phyloP scores from a whole-genome alignment of 1,140 invertebrate genomes.

The Pseudomyrmex flavicornis region DNA sequence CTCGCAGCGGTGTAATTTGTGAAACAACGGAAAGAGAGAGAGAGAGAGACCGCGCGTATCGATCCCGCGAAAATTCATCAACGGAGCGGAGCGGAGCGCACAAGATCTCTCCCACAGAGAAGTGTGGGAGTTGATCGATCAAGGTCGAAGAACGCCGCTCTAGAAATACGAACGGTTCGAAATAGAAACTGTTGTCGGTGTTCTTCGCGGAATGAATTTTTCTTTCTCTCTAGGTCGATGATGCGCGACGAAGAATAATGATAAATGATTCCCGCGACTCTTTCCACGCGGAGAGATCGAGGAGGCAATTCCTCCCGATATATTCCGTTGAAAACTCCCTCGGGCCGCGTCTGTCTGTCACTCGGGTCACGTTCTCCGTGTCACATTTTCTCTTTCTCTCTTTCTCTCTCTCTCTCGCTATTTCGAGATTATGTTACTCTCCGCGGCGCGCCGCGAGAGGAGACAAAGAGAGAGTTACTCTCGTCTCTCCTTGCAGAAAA shows the following conservation, averaged over 20 bases:
- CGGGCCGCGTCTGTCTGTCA: not conserved
- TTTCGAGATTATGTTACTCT: constrained; percentile 9
- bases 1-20: not conserved
- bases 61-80: not conserved
- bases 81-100: not conserved
- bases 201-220: constrained; percentile 43
- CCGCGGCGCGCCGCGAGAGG: too few relatives aligned
- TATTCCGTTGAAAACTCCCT: constrained; percentile 9
- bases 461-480: not conserved
- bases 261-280: not conserved
- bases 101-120: not conserved
- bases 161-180: constrained; percentile 36
- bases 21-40: not conserved
- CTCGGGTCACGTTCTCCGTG: too few relatives aligned
- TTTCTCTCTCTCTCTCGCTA: not conserved
- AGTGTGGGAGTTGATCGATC: not conserved
- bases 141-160: constrained; percentile 10
- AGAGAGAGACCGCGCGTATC: not conserved
- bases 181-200: constrained; percentile 7
- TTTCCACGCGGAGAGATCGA: constrained; percentile 7
- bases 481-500: too few relatives aligned
- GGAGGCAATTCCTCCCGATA: not conserved
- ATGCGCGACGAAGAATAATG: not conserved
- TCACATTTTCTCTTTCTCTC: too few relatives aligned
- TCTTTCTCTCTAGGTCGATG: not conserved